Evolutionary conservation across 2,888 invertebrate species (phyloP), one percentile per base, ranked within the genome.

Genomic region (Zaprionus bogoriensis): DNA sequence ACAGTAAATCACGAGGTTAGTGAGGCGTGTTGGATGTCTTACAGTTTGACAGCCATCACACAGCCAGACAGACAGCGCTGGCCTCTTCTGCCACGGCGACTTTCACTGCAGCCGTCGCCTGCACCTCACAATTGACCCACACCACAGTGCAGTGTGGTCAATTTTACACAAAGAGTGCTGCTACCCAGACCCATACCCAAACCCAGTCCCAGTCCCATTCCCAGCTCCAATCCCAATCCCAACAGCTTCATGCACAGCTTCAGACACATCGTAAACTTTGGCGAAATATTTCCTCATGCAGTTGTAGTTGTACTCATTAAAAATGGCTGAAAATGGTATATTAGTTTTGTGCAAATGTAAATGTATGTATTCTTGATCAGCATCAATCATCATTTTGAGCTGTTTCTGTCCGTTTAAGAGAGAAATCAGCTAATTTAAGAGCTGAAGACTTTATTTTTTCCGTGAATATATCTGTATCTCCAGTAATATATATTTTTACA

Each of bases 211-310:
- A 38, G 7, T 23, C 23, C n/a, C 39, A n/a, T n/a, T n/a, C n/a
- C 10, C 10, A 30, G 12, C 10, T 5, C 30, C 30, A 30, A n/a
- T n/a, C n/a, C 3, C 22, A 36, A 23, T 32, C 36, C 42, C 19
- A 23, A n/a, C n/a, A n/a, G 12, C 45, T 17, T 14, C 45, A 38
- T 6, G 14, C 23, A 9, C 39, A 12, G n/a, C 41, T 9, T n/a
- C 36, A 44, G 53, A 67, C 71, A 75, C 71, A 66, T 73, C 71
- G 57, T 70, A 75, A 75, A 75, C 48, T 62, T 66, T 48, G 58
- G 36, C 48, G 44, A 70, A 62, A 66, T 73, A 65, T 73, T 74
- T 74, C 75, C 66, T 74, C 53, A 57, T 52, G 7, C 12, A 38
- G 52, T 36, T 65, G 52, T 48, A 47, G 42, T 53, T 52, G 32